Base-by-base conservation (phyloP, 2,113 vertebrate genomes). In the Megaleporinus macrocephalus region DNA sequence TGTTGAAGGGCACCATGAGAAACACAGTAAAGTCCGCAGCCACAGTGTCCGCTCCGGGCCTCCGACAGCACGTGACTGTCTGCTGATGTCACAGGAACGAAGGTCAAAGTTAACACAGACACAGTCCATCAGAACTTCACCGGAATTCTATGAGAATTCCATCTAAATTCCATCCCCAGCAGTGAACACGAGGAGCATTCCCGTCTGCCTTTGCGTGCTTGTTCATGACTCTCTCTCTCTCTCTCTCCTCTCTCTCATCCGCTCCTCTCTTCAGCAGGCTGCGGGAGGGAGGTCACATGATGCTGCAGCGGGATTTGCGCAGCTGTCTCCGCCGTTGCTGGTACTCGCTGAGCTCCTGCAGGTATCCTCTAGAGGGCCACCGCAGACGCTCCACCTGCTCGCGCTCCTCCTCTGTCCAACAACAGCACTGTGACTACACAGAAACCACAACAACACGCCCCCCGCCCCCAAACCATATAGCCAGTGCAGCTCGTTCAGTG, bases 331-430 rank as follows among this genome's bases (percentile, higher is more conserved):
- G 94, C 81, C 94, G 95, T 88, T 96, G 97, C 92, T 97, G 96
- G 91, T 98, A 99, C 63, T 98, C 96, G 0, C 95, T 96, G 79
- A 99, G 96, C 91, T 98, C 96, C 93, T 97, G 97, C 92, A 99
- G 93, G 91, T 99, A 99, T 51, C 95, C 83, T 81, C 94, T 92
- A 63, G 98, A 98, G 0, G 98, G 98, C 98, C 97, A 99, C 53
- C 97, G 94, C 76, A 98, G 93, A 87, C 92, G 92, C 89, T 99
- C 98, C 63, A 99, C 95, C 83, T 98, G 97, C 80, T 93, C 95
- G 0, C 96, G 95, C 89, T 99, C 97, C 90, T 98, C 97, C 84
- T 94, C 98, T 99, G 89, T 62, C 90, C 83, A 79, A 81, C 85
- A 86, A 61, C 27, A 83, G 11, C 63, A 84, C 24, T 66, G 73